Base-by-base conservation (phyloP, 2,113 vertebrate species). In the Hipposideros armiger region DNA sequence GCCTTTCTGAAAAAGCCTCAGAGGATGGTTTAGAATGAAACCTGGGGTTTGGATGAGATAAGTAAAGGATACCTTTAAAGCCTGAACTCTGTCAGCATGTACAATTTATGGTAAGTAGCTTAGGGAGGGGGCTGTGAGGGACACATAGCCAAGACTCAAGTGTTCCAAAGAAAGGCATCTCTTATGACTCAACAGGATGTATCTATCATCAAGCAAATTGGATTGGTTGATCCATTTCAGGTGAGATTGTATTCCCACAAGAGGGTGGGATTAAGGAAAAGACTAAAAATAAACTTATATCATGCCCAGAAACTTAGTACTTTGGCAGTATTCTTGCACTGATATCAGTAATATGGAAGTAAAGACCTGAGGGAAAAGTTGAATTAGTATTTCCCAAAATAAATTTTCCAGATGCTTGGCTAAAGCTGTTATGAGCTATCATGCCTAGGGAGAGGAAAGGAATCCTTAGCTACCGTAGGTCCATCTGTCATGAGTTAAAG, bases 201-300 rank as follows among this genome's bases (percentile, higher is more conserved):
- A 36, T 96, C 66, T 40, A 36, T 96, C 66, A 82, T 28, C 42
- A 91, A 89, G 28, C 28, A 90, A 26, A 70, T 62, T n/a, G 88
- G 88, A 93, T 56, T 72, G 56, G 7, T 62, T 77, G 15, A 95
- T 92, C 87, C 95, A 92, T 88, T 97, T 87, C 60, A 72, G 60
- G 30, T 73, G 19, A 64, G 11, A 74, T 28, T 78, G 2, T 87
- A 62, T 52, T 73, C 92, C 87, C 58, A 40, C 11, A 82, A 90
- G 52, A 76, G 40, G 8, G n/a, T 72, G 13, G 10, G 20, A 30
- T 92, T 73, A 58, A 88, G 62, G 30, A 77, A 77, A 70, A 77
- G 50, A 88, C 76, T 87, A 72, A 54, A 94, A 94, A 66, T 77
- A 84, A 95, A 96, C 91, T 52, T 45, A 45, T 36, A 56, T 40